phyloP scores from a whole-genome alignment of 1,140 invertebrate genomes.

The Neodiprion fabricii region DNA sequence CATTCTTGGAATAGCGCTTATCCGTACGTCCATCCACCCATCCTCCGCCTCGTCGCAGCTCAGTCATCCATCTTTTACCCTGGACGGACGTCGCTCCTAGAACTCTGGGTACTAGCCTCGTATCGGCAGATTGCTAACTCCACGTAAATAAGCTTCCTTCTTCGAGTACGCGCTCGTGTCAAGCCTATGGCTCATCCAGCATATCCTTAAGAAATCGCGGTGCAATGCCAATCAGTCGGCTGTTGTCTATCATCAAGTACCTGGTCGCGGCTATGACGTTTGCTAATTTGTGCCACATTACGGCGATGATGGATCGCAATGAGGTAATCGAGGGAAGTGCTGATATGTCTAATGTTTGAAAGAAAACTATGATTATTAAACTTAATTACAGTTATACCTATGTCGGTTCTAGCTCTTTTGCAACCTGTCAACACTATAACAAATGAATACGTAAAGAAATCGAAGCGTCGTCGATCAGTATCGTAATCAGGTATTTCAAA shows the following conservation, averaged over 20 bases:
- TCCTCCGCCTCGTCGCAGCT: not conserved
- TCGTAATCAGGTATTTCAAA: no score
- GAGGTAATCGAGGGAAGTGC: not conserved
- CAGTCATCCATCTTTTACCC: slow-evolving; percentile 1
- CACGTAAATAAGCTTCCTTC: not conserved
- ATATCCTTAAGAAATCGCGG: not conserved
- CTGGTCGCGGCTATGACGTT: not conserved
- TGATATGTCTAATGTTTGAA: not conserved
- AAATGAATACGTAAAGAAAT: no score
- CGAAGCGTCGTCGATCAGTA: no score
- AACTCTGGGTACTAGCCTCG: not conserved
- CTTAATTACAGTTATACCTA: no score
- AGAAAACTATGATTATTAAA: not conserved
- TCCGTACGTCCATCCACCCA: slow-evolving; percentile 22
- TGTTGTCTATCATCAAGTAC: not conserved
- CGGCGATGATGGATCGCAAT: slow-evolving; percentile 8
- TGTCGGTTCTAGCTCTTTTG: no score
- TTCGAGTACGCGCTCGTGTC: not conserved
- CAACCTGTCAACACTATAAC: no score
- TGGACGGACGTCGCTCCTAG: not conserved
- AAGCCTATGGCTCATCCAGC: not conserved
- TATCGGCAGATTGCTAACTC: not conserved
- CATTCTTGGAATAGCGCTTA: slow-evolving; percentile 48
- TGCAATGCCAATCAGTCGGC: not conserved
- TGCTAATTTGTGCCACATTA: slow-evolving; percentile 10